Conservation (phyloP, 2,888 invertebrate genomes). For the Liodrosophila aerea region DNA sequence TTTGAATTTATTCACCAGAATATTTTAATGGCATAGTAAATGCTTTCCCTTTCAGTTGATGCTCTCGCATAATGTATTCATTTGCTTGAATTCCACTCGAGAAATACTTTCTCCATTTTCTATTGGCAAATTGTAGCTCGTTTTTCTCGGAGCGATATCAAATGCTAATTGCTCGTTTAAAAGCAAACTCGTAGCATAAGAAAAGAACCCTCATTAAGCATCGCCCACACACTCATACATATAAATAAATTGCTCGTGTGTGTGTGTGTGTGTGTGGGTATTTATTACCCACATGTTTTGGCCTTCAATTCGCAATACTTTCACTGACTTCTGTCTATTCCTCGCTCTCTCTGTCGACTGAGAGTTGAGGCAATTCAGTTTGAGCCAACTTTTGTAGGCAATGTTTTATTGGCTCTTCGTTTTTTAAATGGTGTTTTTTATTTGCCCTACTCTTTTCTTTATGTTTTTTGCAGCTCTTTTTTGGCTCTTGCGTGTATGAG, state of each 20-base stretch:
- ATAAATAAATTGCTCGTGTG: neutral
- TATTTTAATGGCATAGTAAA: too few relatives aligned
- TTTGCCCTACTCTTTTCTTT: slow-evolving; percentile 9
- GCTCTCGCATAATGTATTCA: neutral
- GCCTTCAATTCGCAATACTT: slow-evolving; percentile 49
- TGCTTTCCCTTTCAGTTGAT: too few relatives aligned
- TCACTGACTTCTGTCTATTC: slow-evolving; percentile 23
- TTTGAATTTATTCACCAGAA: too few relatives aligned
- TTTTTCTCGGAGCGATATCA: too few relatives aligned
- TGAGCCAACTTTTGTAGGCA: slow-evolving; percentile 37
- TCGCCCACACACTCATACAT: neutral
- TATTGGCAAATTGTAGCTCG: too few relatives aligned
- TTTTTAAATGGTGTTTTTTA: slow-evolving; percentile 44
- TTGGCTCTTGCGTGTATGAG: slow-evolving; percentile 55
- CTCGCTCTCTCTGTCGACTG: slow-evolving; percentile 10
- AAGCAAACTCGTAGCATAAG: neutral
- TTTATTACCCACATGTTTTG: slow-evolving; percentile 37
- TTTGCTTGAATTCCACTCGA: too few relatives aligned
- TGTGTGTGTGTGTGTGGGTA: slow-evolving; percentile 4
- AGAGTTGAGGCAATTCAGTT: slow-evolving; percentile 19
- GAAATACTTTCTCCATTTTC: too few relatives aligned
- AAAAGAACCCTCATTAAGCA: slow-evolving; percentile 16
- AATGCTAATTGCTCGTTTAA: slow-evolving; percentile 10
- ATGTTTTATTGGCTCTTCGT: slow-evolving; percentile 55
- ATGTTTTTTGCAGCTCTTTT: slow-evolving; percentile 10